These are phyloP conservation scores for Mythimna lalbum DNA, from an alignment of 2,888 invertebrate genomes.

Conservation along the genomic window DNA sequence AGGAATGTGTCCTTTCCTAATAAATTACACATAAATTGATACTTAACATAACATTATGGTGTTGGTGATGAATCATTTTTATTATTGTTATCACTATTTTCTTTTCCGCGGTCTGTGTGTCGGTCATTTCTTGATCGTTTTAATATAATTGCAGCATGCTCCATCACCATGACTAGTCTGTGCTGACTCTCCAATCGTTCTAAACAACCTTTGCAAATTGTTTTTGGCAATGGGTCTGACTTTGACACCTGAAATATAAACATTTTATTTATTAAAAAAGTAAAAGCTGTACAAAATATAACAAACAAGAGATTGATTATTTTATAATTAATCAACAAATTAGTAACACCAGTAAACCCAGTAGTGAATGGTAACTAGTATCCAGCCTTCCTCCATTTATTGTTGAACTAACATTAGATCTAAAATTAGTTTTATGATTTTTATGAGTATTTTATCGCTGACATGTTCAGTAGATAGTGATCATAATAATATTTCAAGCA, in stretches of 20 bases:
- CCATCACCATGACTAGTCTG: constrained; percentile 85
- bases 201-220: constrained; percentile 91
- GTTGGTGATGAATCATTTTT: constrained; percentile 66
- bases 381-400: neutral
- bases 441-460: neutral
- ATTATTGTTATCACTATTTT: constrained; percentile 69
- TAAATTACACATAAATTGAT: constrained; percentile 21
- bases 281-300: neutral
- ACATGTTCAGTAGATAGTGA: neutral
- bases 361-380: neutral
- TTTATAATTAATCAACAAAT: neutral
- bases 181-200: constrained; percentile 91
- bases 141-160: constrained; percentile 83
- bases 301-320: neutral
- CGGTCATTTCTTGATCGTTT: constrained; percentile 76
- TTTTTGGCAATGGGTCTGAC: constrained; percentile 93
- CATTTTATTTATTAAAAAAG: neutral
- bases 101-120: constrained; percentile 66
- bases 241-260: constrained; percentile 89
- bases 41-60: constrained; percentile 41
- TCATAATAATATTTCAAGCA: neutral
- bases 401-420: neutral
- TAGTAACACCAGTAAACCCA: neutral
- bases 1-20: constrained; percentile 39
- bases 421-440: neutral